Conservation (phyloP, 2,888 invertebrate genomes). For the Melipona beecheii region DNA sequence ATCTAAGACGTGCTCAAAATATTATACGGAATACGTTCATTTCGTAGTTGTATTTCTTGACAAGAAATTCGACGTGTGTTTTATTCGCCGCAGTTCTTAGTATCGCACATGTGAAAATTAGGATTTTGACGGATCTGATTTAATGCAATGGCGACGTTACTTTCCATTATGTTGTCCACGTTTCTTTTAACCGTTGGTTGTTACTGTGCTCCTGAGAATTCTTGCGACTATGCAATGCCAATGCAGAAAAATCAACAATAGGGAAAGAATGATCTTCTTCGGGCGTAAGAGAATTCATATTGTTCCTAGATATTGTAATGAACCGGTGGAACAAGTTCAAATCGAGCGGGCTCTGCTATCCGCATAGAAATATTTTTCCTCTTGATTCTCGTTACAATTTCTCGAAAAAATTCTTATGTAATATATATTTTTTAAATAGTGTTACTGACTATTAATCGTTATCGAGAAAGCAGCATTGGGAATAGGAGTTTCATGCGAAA, state of each 20-base stretch:
- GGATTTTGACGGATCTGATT: conserved; percentile 72
- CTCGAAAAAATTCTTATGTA: neutral
- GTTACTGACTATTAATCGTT: neutral
- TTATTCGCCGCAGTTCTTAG: conserved; percentile 19
- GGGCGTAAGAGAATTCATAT: conserved; percentile 43
- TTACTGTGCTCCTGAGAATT: conserved; percentile 14
- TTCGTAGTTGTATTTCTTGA: conserved; percentile 11
- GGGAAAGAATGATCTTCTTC: conserved; percentile 40
- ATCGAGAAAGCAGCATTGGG: neutral
- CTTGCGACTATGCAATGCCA: conserved; percentile 29
- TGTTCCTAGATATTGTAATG: conserved; percentile 34
- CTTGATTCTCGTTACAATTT: neutral
- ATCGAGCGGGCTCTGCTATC: conserved; percentile 54
- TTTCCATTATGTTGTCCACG: conserved; percentile 53
- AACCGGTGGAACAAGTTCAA: conserved; percentile 56
- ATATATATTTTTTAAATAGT: neutral
- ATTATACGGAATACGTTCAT: conserved; percentile 21
- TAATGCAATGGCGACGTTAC: conserved; percentile 72
- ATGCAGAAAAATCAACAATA: conserved; percentile 38
- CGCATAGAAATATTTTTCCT: conserved; percentile 9
- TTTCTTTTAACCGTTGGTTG: conserved; percentile 21
- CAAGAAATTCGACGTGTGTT: conserved; percentile 47
- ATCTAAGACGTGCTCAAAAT: conserved; percentile 22
- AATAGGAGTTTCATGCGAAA: neutral
- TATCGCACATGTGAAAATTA: conserved; percentile 67